phyloP scores from a whole-genome alignment of 1,140 invertebrate species.

The Penaeus vannamei region DNA sequence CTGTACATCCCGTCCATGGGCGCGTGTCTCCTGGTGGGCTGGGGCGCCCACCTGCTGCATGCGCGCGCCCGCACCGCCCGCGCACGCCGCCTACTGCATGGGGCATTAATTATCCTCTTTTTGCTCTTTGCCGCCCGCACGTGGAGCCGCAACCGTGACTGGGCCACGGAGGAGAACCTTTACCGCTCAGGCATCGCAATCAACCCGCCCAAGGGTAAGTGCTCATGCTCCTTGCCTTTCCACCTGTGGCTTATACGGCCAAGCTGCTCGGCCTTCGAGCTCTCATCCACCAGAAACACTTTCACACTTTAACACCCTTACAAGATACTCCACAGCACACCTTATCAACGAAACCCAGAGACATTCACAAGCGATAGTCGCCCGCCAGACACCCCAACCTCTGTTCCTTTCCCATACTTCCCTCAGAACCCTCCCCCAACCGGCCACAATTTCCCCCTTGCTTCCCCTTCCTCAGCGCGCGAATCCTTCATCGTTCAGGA shows the following conservation, averaged over 20 bases:
- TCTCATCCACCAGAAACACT: no score
- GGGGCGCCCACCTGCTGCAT: slow-evolving; percentile 76
- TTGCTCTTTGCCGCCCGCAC: slow-evolving; percentile 62
- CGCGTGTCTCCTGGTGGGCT: slow-evolving; percentile 82
- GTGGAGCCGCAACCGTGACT: slow-evolving; percentile 84
- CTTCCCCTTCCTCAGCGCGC: not conserved
- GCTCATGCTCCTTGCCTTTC: not conserved
- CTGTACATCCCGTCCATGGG: slow-evolving; percentile 90
- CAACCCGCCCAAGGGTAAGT: slow-evolving; percentile 97
- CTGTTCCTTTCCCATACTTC: not conserved
- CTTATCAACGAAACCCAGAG: not conserved
- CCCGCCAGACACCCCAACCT: not conserved
- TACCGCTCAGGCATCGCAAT: slow-evolving; percentile 91
- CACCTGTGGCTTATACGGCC: not conserved
- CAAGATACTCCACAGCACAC: no score
- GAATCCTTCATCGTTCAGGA: no score
- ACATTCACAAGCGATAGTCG: not conserved
- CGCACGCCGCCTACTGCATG: slow-evolving; percentile 48
- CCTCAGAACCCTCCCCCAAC: not conserved
- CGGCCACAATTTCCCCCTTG: not conserved
- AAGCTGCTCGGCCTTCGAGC: not conserved
- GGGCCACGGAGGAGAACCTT: slow-evolving; percentile 92
- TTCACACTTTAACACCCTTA: no score
- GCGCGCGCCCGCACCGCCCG: slow-evolving; percentile 61
- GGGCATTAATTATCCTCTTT: slow-evolving; percentile 60